A percentile compares a stretch with the other conserved stretches of the same genome.
These are phyloP conservation scores for Oscheius sp. DNA, from an alignment of 2,888 invertebrate genomes.

Conservation along the genomic window DNA sequence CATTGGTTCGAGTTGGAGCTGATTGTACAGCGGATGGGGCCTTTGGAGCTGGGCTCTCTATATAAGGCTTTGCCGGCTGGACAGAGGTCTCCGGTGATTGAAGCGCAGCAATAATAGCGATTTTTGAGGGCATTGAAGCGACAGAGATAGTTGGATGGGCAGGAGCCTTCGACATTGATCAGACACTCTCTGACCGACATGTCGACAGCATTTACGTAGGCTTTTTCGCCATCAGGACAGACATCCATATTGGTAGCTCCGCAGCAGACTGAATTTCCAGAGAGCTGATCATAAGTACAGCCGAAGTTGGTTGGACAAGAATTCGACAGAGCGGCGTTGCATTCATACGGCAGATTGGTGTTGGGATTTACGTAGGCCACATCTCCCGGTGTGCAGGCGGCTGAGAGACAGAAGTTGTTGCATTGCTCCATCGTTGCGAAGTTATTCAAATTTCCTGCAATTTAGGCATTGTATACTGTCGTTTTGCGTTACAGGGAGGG, in stretches of 20 bases:
- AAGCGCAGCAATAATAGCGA: constrained; percentile 68
- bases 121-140: constrained; percentile 66
- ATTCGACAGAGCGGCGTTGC: constrained; percentile 67
- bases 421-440: constrained; percentile 68
- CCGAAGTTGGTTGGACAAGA: constrained; percentile 67
- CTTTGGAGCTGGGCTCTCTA: constrained; percentile 63
- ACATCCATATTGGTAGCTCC: constrained; percentile 69
- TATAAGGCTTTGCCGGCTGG: constrained; percentile 68
- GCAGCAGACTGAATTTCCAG: constrained; percentile 66
- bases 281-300: constrained; percentile 66
- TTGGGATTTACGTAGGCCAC: constrained; percentile 68
- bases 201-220: constrained; percentile 68
- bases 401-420: constrained; percentile 69
- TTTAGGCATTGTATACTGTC: no score
- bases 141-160: constrained; percentile 68
- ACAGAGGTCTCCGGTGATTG: constrained; percentile 66
- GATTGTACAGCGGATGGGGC: constrained; percentile 64
- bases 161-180: constrained; percentile 67
- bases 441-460: constrained; percentile 67
- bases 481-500: no score
- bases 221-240: constrained; percentile 69
- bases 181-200: constrained; percentile 68
- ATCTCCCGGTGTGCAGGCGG: constrained; percentile 66
- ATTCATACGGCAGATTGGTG: constrained; percentile 66
- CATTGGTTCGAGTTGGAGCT: constrained; percentile 60